Percentiles rank a stretch among this genome's conserved stretches.
Evolutionary conservation across 2,113 vertebrate species (phyloP).

Genomic region (Callorhinus ursinus): DNA sequence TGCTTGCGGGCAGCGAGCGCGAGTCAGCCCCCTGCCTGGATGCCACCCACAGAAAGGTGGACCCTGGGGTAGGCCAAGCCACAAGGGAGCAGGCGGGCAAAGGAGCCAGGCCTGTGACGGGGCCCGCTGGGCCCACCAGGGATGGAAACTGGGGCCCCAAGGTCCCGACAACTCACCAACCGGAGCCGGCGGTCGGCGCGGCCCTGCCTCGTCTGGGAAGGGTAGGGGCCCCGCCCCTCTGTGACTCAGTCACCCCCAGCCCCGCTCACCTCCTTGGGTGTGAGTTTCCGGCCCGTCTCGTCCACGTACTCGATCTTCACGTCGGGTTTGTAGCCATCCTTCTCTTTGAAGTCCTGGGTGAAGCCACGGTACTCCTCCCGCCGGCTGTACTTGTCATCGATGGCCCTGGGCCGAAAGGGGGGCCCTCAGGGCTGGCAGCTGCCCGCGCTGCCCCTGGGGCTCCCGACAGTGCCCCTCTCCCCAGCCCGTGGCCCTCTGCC

Average conservation of each 20-base stretch:
- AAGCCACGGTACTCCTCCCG: constrained; percentile 95
- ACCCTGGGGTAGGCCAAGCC: neutral
- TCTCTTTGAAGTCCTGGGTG: constrained; percentile 96
- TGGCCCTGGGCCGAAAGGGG: constrained; percentile 83
- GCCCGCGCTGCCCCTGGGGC: rapidly evolving
- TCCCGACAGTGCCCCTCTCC: rapidly evolving
- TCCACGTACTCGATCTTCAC: constrained; percentile 97
- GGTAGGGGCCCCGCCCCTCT: neutral
- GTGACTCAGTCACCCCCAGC: rapidly evolving
- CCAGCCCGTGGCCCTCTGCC: rapidly evolving
- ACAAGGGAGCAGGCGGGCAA: rapidly evolving
- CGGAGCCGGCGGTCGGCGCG: rapidly evolving
- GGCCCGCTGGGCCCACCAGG: neutral
- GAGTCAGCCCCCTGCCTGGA: neutral
- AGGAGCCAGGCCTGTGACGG: neutral
- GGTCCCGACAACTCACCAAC: neutral
- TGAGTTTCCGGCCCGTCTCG: constrained; percentile 93
- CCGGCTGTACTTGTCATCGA: constrained; percentile 95
- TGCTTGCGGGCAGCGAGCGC: neutral
- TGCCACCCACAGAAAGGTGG: neutral
- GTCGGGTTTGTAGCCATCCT: constrained; percentile 91
- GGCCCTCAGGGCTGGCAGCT: rapidly evolving
- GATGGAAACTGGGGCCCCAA: neutral
- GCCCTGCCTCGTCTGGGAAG: neutral
- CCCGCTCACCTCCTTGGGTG: constrained; percentile 90